These are phyloP conservation scores for Nebria salina DNA, from an alignment of 2,888 invertebrate species.

Conservation along the genomic window DNA sequence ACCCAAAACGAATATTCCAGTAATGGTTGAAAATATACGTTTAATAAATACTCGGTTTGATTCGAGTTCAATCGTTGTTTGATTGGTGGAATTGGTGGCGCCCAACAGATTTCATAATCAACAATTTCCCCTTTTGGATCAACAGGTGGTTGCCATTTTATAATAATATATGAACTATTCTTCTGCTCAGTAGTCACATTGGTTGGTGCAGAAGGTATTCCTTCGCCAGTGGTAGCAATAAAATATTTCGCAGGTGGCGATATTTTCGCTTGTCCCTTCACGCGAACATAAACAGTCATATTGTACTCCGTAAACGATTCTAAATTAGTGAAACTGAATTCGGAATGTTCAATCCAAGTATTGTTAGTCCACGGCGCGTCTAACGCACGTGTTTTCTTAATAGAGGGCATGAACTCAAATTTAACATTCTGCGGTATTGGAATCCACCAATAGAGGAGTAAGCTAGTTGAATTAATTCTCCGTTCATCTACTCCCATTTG, in stretches of 20 bases:
- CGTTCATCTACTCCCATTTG: conserved; percentile 74
- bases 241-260: conserved; percentile 74
- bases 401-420: conserved; percentile 76
- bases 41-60: conserved; percentile 66
- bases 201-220: conserved; percentile 75
- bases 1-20: conserved; percentile 79
- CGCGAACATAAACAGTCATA: conserved; percentile 78
- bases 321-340: conserved; percentile 71
- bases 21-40: conserved; percentile 67
- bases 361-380: conserved; percentile 69
- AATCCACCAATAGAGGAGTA: conserved; percentile 73
- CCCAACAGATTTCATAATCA: conserved; percentile 72
- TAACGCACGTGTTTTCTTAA: conserved; percentile 62
- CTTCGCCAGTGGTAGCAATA: conserved; percentile 74
- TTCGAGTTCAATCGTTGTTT: conserved; percentile 60
- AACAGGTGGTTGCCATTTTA: conserved; percentile 76
- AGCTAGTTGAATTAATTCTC: conserved; percentile 70
- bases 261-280: conserved; percentile 65
- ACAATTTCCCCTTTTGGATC: conserved; percentile 71
- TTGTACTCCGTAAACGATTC: conserved; percentile 80
- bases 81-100: conserved; percentile 71
- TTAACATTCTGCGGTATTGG: conserved; percentile 60
- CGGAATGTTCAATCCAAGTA: conserved; percentile 72
- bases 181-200: conserved; percentile 72
- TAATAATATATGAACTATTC: conserved; percentile 71